Evolutionary conservation across 2,113 vertebrate species (phyloP).

Genomic region (Mirza zaza): DNA sequence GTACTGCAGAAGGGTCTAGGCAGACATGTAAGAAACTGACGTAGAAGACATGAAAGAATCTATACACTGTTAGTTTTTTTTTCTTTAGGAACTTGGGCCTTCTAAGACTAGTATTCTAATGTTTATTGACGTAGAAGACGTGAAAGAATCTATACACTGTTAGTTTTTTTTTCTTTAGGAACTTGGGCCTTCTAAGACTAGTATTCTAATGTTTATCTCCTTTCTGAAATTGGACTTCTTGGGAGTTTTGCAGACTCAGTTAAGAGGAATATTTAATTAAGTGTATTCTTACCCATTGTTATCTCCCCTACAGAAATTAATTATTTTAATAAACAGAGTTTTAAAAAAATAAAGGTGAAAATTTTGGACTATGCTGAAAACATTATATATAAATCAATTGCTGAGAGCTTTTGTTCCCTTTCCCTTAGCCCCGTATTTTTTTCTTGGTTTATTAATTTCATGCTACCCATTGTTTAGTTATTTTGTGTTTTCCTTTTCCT

Average conservation of each 20-base stretch:
- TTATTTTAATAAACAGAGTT: neutral
- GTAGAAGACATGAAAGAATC: neutral
- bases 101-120: neutral
- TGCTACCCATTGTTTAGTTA: neutral
- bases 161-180: neutral
- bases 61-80: neutral
- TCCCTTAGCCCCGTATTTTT: neutral
- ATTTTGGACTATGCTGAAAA: neutral
- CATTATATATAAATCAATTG: neutral
- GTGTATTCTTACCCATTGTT: neutral
- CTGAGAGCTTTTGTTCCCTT: neutral
- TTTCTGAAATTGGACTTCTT: constrained; percentile 24
- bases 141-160: neutral
- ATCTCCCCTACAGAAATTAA: neutral
- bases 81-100: neutral
- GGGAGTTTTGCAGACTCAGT: neutral
- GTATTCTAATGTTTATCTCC: constrained; percentile 4
- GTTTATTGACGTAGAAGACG: too few species aligned
- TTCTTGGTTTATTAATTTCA: neutral
- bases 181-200: neutral
- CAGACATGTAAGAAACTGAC: neutral
- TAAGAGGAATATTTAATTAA: constrained; percentile 2
- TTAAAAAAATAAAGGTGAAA: neutral
- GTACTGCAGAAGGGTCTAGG: neutral
- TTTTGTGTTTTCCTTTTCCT: neutral